phyloP scores from a whole-genome alignment of 2,888 invertebrate species.

The Caenorhabditis imperialis region DNA sequence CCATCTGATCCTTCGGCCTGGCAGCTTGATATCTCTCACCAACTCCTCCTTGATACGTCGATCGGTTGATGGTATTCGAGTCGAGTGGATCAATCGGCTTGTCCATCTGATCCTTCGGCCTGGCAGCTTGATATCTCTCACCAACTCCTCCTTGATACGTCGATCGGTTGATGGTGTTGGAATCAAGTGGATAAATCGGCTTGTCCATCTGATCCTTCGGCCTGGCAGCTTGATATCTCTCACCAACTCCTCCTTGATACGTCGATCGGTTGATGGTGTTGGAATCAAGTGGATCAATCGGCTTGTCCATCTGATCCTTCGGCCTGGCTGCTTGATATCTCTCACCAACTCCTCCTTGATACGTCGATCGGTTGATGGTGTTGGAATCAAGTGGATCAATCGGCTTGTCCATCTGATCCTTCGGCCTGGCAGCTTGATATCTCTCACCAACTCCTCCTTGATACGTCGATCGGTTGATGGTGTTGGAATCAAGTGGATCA shows the following conservation, averaged over 20 bases:
- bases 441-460: constrained; percentile 29
- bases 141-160: constrained; percentile 33
- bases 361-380: constrained; percentile 23
- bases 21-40: constrained; percentile 12
- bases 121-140: constrained; percentile 10
- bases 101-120: constrained; percentile 22
- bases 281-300: constrained; percentile 15
- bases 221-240: constrained; percentile 10
- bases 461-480: constrained; percentile 25
- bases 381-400: constrained; percentile 17
- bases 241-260: constrained; percentile 26
- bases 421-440: constrained; percentile 17
- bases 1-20: constrained; percentile 16
- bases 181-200: constrained; percentile 15
- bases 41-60: constrained; percentile 21
- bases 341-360: constrained; percentile 29
- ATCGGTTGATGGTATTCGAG: constrained; percentile 22
- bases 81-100: constrained; percentile 16
- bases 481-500: constrained; percentile 13
- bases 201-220: constrained; percentile 20
- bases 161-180: constrained; percentile 14
- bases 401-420: constrained; percentile 19
- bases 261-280: constrained; percentile 20
- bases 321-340: constrained; percentile 14
- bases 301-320: constrained; percentile 16